Base-by-base conservation (phyloP, 2,113 vertebrate genomes). In the Camelus dromedarius region DNA sequence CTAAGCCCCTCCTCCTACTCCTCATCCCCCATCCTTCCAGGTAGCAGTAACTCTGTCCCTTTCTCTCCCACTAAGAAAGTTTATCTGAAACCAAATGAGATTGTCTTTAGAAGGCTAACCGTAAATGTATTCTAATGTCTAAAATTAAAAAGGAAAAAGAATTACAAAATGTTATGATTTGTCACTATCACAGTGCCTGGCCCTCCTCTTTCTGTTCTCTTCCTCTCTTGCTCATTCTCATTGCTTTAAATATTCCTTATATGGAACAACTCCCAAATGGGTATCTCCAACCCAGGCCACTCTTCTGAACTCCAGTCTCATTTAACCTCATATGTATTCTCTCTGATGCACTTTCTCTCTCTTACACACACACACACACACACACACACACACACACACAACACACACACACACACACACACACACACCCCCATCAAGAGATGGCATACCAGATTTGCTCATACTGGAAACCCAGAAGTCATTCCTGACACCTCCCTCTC, bases 11-110 rank as follows among this genome's bases (percentile, higher is more conserved):
- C 72, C 54, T 32, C 42, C 46, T 56, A 46, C 9, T 93, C 35
- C 28, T 93, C 56, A 87, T 28, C 24, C 20, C 16, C 80, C 20
- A 60, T 15, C 11, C 83, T 89, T 26, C 19, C 5, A 58, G 56
- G 15, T 7, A 77, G 32, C 54, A 73, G 32, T 50, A 81, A 82
- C 38, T 80, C 86, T 19, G 42, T 16, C 14, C 14, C 75, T 73
- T 87, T 93, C 62, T 95, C 54, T 62, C 56, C 46, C 52, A 66
- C 50, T 52, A 82, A 38, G 24, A 93, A 82, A 89, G 48, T 62
- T 32, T 54, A 89, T 20, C 48, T 72, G 46, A 92, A 83, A 67
- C n/a, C n/a, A 87, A 93, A 70, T 76, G 70, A 96, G 35, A 79
- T 3, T 92, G 50, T 73, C 58, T 96, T 84, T 62, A 88, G 69